These are phyloP conservation scores for Plusia festucae DNA, from an alignment of 2,888 invertebrate species.

Conservation along the genomic window DNA sequence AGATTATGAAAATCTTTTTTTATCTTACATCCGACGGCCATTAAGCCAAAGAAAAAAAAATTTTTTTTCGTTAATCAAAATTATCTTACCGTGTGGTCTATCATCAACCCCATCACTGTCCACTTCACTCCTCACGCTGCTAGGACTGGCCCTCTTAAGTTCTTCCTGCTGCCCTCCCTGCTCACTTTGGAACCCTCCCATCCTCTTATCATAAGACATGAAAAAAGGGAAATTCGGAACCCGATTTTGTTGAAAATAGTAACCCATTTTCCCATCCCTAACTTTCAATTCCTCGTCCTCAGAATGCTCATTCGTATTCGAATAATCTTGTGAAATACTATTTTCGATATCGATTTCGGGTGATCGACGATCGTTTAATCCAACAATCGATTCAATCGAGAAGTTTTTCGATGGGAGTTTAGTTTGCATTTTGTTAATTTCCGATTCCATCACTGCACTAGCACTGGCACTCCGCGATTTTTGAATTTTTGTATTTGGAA, in stretches of 20 bases:
- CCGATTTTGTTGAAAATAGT: conserved; percentile 83
- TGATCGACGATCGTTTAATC: conserved; percentile 77
- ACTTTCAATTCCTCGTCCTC: conserved; percentile 82
- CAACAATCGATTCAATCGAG: conserved; percentile 91
- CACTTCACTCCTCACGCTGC: conserved; percentile 83
- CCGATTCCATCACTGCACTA: conserved; percentile 80
- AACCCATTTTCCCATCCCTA: conserved; percentile 81
- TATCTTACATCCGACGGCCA: too few relatives aligned
- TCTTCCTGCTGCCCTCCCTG: conserved; percentile 75
- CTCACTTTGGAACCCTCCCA: conserved; percentile 70
- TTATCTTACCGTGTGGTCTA: conserved; percentile 79
- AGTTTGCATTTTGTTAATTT: conserved; percentile 82
- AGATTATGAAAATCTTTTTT: too few relatives aligned
- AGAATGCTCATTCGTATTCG: conserved; percentile 70
- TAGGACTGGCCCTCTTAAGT: conserved; percentile 82
- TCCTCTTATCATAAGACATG: conserved; percentile 84
- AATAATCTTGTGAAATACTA: conserved; percentile 79
- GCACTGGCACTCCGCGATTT: conserved; percentile 59
- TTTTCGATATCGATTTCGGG: conserved; percentile 87
- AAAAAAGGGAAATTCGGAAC: conserved; percentile 86
- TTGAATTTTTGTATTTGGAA: conserved; percentile 65
- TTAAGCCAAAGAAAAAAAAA: too few relatives aligned
- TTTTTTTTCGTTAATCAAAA: too few relatives aligned
- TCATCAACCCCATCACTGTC: conserved; percentile 86
- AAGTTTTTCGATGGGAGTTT: conserved; percentile 90